A percentile compares a stretch with the other conserved stretches of the same genome.
Evolutionary conservation across 2,888 invertebrate genomes (phyloP).

Genomic region (Noctua comes): DNA sequence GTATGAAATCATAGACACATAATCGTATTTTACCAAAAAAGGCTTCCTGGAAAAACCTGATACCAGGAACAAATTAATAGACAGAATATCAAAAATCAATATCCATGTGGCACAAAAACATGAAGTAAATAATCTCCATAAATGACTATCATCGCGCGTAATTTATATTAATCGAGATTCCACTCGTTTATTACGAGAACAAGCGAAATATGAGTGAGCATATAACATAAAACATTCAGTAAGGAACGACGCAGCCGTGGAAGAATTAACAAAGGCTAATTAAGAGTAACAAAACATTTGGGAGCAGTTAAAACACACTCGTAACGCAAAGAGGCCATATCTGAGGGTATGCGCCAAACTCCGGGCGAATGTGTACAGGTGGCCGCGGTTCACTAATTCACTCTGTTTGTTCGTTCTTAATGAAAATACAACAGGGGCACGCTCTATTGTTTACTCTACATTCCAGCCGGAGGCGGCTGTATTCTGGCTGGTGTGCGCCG

Average conservation of each 20-base stretch:
- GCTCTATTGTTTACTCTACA: conserved; percentile 62
- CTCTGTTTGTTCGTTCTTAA: conserved; percentile 66
- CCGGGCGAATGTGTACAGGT: conserved; percentile 58
- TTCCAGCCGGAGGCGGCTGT: conserved; percentile 28
- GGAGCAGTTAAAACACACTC: conserved; percentile 61
- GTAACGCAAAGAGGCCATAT: conserved; percentile 58
- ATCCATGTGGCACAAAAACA: conserved; percentile 32
- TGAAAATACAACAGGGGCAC: conserved; percentile 69
- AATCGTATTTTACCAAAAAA: background rate
- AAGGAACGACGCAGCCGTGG: conserved; percentile 13
- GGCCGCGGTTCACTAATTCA: conserved; percentile 67
- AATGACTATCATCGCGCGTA: conserved; percentile 17
- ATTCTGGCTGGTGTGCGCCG: conserved; percentile 23
- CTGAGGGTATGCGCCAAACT: conserved; percentile 52
- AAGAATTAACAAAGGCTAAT: conserved; percentile 58
- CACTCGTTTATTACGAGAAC: conserved; percentile 16
- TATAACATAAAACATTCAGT: conserved; percentile 35
- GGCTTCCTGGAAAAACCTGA: background rate
- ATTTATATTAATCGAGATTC: conserved; percentile 36
- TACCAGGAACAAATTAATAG: conserved; percentile 45
- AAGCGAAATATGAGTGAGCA: conserved; percentile 15
- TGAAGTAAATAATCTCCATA: conserved; percentile 38
- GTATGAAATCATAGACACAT: background rate
- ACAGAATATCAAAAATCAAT: conserved; percentile 50
- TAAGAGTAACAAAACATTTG: conserved; percentile 55